Evolutionary conservation across 2,113 vertebrate genomes (phyloP).

Genomic region (Pelmatolapia mariae): DNA sequence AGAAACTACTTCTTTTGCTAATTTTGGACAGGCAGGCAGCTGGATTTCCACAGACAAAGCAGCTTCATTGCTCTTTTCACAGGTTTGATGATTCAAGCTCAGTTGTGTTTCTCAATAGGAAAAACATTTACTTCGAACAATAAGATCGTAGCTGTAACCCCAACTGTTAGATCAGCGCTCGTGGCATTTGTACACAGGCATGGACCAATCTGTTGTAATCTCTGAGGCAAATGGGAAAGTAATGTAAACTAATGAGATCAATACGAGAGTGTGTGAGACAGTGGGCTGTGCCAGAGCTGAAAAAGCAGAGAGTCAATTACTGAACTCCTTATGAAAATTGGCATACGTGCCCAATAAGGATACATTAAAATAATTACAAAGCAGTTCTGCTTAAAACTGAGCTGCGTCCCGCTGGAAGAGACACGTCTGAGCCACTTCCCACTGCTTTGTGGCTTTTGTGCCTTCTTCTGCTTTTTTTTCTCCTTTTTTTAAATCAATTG

Average conservation of each 20-base stretch:
- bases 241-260: conserved; percentile 48
- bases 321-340: conserved; percentile 15
- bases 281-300: background rate
- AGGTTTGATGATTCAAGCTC: background rate
- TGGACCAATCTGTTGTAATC: background rate
- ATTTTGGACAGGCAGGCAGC: background rate
- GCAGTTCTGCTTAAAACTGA: conserved; percentile 28
- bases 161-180: background rate
- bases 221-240: conserved; percentile 41
- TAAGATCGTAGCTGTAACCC: background rate
- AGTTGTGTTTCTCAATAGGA: background rate
- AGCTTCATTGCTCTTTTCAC: background rate
- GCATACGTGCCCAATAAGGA: conserved; percentile 8
- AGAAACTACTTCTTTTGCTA: background rate
- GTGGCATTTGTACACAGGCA: background rate
- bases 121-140: background rate
- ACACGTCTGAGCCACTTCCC: background rate
- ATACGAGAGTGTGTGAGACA: background rate
- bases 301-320: conserved; percentile 22
- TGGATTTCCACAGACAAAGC: background rate
- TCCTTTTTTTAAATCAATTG: background rate
- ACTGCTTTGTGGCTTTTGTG: background rate
- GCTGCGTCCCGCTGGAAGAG: background rate
- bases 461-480: background rate
- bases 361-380: conserved; percentile 34